Base-by-base conservation (phyloP, 1,140 invertebrate species). In the Zaprionus capensis region DNA sequence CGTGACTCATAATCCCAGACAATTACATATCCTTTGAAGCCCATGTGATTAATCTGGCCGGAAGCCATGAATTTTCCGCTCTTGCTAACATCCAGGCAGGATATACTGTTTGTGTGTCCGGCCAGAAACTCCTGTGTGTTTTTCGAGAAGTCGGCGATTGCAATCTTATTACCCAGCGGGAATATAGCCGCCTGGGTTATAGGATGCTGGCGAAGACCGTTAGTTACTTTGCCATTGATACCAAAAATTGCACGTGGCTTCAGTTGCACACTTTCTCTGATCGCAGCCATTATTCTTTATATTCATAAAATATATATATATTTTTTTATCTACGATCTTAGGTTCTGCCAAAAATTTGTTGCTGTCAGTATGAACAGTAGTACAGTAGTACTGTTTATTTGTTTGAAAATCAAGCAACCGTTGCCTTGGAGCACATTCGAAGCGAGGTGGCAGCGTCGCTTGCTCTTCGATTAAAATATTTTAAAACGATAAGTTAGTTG, bases 1-100 rank as follows among this genome's bases (percentile, higher is more conserved):
- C 94, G 94, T 46, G 93, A 94, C 7, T 95, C 94, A 85, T 96
- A 98, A 88, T 98, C 95, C 97, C 98, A 99, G 17, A 99, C 92
- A 77, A 98, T 97, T 0, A 97, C 96, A 71, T 94, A 94, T 5
- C 97, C 96, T 94, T 97, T 97, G 91, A 98, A 98, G 6, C 97
- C 98, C 91, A 97, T 97, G 83, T 98, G 96, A 87, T 97, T 98
- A 12, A 97, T 95, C 93, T 98, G 97, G 0, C 98, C 98, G 11
- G 97, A 97, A 22, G 97, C 98, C 38, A 99, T 93, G 81, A 95
- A 97, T 28, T 95, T 95, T 46, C 98, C 98, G 74, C 94, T 93
- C 64, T 79, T 82, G 51, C 97, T 98, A 7, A 98, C 85, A 64
- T 96, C 95, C 14, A 99, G 93, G 34, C 97, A 95, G 0, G 97